These are phyloP conservation scores for Megamerina dolium DNA, from an alignment of 2,888 invertebrate species.

Conservation along the genomic window DNA sequence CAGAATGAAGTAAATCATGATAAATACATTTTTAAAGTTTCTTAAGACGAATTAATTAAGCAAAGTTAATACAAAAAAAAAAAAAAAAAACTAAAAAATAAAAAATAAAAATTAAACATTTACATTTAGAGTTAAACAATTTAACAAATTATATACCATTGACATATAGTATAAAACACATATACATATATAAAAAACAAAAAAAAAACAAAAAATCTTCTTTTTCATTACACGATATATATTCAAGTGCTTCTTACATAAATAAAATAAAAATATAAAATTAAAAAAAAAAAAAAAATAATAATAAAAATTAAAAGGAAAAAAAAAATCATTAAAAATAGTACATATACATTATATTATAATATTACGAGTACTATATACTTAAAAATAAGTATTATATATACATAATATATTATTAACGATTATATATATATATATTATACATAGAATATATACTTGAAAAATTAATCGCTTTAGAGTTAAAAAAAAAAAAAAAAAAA, in stretches of 20 bases:
- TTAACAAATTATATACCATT: constrained; percentile 1
- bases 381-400: constrained; percentile 18
- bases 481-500: constrained; percentile 11
- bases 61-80: constrained; percentile 2
- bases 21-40: no score
- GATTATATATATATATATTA: neutral
- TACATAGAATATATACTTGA: constrained; percentile 4
- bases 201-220: constrained; percentile 30
- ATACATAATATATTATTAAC: constrained; percentile 6
- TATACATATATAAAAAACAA: constrained; percentile 18
- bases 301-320: constrained; percentile 18
- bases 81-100: constrained; percentile 4
- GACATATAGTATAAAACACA: constrained; percentile 2
- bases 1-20: no score
- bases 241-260: constrained; percentile 51
- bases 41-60: no score
- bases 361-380: neutral
- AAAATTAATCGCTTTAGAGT: constrained; percentile 32
- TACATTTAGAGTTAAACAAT: constrained; percentile 8
- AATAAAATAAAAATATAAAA: constrained; percentile 31
- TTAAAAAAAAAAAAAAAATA: constrained; percentile 29
- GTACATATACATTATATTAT: constrained; percentile 2
- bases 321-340: neutral
- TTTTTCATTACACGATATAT: constrained; percentile 48
- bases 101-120: constrained; percentile 3